Percentiles rank a stretch among this genome's conserved stretches.
These are phyloP conservation scores for Oligia latruncula DNA, from an alignment of 2,888 invertebrate genomes.

Conservation along the genomic window DNA sequence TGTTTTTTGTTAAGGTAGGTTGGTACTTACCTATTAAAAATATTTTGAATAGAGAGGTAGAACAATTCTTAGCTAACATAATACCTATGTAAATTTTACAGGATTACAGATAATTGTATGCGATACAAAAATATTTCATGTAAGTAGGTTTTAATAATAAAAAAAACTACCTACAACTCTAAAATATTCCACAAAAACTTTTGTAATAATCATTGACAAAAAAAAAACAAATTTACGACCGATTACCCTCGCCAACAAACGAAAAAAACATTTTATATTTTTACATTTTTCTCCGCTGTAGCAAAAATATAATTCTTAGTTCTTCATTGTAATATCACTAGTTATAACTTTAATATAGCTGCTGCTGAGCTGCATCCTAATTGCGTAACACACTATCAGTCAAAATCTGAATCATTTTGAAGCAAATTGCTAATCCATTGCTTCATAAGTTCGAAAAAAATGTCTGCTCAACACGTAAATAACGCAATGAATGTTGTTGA, in stretches of 20 bases:
- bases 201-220: slow-evolving; percentile 22
- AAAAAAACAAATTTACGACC: slow-evolving; percentile 54
- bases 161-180: background rate
- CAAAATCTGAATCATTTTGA: too few species aligned
- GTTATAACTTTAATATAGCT: background rate
- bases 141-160: background rate
- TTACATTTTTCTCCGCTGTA: slow-evolving; percentile 11
- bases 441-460: too few species aligned
- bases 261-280: slow-evolving; percentile 37
- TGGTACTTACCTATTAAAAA: background rate
- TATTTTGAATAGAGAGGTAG: background rate
- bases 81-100: background rate
- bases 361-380: too few species aligned
- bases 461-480: too few species aligned
- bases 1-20: too few species aligned
- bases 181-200: slow-evolving; percentile 22
- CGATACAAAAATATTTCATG: background rate
- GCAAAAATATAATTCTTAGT: slow-evolving; percentile 13
- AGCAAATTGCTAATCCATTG: too few species aligned
- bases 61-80: too few species aligned
- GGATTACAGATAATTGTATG: background rate
- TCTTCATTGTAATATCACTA: background rate
- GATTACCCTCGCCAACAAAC: slow-evolving; percentile 43
- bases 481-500: too few species aligned
- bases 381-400: too few species aligned